These are phyloP conservation scores for Puffinus mauretanicus DNA, from an alignment of 2,113 vertebrate genomes.

Conservation along the genomic window DNA sequence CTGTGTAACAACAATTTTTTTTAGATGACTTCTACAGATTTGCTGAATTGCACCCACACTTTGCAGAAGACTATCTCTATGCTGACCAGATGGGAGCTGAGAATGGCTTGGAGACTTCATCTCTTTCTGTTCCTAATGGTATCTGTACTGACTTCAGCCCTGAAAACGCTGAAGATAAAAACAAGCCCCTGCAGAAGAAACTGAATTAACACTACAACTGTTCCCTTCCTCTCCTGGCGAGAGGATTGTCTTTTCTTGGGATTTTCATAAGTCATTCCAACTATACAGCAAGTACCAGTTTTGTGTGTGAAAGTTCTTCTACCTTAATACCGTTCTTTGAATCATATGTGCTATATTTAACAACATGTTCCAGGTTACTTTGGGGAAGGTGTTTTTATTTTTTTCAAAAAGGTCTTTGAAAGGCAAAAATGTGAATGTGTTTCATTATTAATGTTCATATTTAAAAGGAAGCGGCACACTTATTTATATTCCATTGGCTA, in stretches of 20 bases:
- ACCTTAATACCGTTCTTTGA: not conserved
- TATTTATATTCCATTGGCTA: conserved; percentile 70
- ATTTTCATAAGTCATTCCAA: conserved; percentile 50
- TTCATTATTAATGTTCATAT: conserved; percentile 72
- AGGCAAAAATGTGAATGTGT: conserved; percentile 74
- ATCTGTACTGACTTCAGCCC: conserved; percentile 96
- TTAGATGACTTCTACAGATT: conserved; percentile 88
- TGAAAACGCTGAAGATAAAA: conserved; percentile 61
- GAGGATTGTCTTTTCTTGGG: conserved; percentile 48
- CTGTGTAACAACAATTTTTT: conserved; percentile 22
- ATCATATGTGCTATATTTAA: conserved; percentile 13
- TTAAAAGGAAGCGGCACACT: conserved; percentile 77
- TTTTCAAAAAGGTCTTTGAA: conserved; percentile 55
- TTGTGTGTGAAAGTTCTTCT: conserved; percentile 42
- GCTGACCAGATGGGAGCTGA: conserved; percentile 75
- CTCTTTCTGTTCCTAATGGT: conserved; percentile 81
- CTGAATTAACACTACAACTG: conserved; percentile 75
- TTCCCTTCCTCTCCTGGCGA: conserved; percentile 81
- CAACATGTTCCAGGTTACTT: conserved; percentile 21
- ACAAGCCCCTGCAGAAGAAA: conserved; percentile 74
- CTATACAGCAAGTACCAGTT: conserved; percentile 24
- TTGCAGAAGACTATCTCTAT: conserved; percentile 86
- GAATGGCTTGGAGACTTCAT: conserved; percentile 54
- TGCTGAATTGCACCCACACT: conserved; percentile 80
- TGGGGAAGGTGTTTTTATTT: not conserved